Conservation (phyloP, 2,888 invertebrate species). For the Cheiracanthium punctorium region DNA sequence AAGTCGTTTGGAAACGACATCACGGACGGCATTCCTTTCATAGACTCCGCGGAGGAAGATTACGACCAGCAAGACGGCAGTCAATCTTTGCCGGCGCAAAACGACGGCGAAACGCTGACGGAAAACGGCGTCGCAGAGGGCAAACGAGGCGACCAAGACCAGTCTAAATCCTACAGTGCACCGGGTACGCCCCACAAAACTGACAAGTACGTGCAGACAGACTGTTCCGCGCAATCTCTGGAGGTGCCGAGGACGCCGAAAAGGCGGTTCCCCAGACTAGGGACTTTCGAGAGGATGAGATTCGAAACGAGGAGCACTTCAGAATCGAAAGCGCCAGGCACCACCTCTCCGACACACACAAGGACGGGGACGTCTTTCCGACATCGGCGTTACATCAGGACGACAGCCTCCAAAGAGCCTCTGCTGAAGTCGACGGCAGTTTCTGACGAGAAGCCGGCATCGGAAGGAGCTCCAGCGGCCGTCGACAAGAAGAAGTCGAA, state of each 20-base stretch:
- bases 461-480: not conserved
- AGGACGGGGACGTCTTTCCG: constrained; percentile 31
- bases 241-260: not conserved
- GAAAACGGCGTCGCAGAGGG: not conserved
- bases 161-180: not conserved
- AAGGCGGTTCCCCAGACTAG: constrained; percentile 44
- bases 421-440: constrained; percentile 29
- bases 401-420: constrained; percentile 38
- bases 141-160: not conserved
- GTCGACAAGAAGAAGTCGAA: not conserved
- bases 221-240: constrained; percentile 18
- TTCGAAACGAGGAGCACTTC: constrained; percentile 5
- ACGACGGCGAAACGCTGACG: not conserved
- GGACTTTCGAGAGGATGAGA: constrained; percentile 53
- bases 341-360: not conserved
- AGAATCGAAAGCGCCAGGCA: not conserved
- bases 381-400: constrained; percentile 26
- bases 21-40: constrained; percentile 37
- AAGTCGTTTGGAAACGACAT: constrained; percentile 56
- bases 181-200: constrained; percentile 17
- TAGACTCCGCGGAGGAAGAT: constrained; percentile 32
- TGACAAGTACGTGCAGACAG: constrained; percentile 39
- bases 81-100: not conserved
- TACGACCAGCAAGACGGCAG: not conserved
- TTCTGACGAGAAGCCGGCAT: not conserved